phyloP scores from a whole-genome alignment of 2,797 vertebrate genomes.

The Margarornis squamiger region DNA sequence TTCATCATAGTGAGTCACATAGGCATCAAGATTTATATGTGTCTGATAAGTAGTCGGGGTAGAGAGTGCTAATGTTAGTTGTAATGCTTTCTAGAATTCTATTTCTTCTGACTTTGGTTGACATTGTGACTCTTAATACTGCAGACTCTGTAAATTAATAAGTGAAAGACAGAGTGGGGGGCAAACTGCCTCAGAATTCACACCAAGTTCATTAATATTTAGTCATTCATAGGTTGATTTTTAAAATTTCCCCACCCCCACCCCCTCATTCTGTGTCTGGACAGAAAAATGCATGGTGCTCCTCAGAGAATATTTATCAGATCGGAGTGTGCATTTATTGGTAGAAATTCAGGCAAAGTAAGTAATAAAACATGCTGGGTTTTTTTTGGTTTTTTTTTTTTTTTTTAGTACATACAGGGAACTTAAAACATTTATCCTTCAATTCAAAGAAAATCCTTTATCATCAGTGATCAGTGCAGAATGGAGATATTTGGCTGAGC shows the following conservation, averaged over 20 bases:
- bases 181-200: neutral
- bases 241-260: rapidly evolving
- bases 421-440: neutral
- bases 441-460: neutral
- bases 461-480: neutral
- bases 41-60: conserved; percentile 53
- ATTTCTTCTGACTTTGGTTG: conserved; percentile 63
- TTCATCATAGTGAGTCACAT: conserved; percentile 57
- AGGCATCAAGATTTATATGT: conserved; percentile 63
- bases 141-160: conserved; percentile 44
- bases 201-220: neutral
- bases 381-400: neutral
- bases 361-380: neutral
- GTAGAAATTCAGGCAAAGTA: neutral
- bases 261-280: neutral
- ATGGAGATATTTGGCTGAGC: neutral
- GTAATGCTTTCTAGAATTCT: conserved; percentile 57
- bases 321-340: neutral
- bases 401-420: neutral
- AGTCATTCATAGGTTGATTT: neutral
- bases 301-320: conserved; percentile 2
- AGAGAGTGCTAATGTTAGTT: conserved; percentile 48
- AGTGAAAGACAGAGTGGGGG: neutral
- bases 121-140: conserved; percentile 61
- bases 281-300: neutral